A percentile compares a stretch with the other conserved stretches of the same genome.
Conservation (phyloP, 2,113 vertebrate genomes). For the Orientallactaga bullata region DNA sequence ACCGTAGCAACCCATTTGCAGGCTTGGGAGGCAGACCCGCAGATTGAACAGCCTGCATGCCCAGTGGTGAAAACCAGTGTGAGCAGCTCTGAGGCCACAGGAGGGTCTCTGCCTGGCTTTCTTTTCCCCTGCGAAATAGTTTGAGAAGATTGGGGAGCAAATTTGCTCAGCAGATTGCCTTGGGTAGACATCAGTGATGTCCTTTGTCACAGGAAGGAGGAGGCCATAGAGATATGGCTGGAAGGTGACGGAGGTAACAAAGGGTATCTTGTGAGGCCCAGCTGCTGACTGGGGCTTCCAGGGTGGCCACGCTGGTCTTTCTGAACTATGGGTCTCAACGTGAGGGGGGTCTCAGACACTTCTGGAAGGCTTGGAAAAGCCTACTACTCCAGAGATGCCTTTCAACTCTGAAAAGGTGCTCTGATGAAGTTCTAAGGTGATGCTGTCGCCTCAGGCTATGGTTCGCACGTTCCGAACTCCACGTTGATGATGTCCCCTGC, state of each 20-base stretch:
- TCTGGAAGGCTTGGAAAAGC: neutral
- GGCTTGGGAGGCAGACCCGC: neutral
- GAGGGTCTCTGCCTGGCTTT: neutral
- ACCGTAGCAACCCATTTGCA: neutral
- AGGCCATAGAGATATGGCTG: neutral
- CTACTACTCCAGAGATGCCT: neutral
- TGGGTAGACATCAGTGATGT: neutral
- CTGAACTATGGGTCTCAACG: neutral
- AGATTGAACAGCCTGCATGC: too few relatives aligned
- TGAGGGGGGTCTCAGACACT: neutral
- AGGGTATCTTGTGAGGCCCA: neutral
- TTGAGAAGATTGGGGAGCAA: neutral
- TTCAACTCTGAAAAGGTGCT: constrained; percentile 4
- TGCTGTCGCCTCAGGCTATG: neutral
- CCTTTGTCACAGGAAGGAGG: neutral
- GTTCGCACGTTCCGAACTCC: neutral
- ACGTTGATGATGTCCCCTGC: too few relatives aligned
- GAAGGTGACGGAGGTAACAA: neutral
- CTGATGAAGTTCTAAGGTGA: neutral
- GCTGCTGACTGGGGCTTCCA: neutral
- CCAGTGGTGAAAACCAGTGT: neutral
- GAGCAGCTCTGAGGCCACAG: neutral
- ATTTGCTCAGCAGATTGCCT: neutral
- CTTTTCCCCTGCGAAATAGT: neutral
- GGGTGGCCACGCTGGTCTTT: neutral